Base-by-base conservation (phyloP, 2,888 invertebrate species). In the Ethmia dodecea region DNA sequence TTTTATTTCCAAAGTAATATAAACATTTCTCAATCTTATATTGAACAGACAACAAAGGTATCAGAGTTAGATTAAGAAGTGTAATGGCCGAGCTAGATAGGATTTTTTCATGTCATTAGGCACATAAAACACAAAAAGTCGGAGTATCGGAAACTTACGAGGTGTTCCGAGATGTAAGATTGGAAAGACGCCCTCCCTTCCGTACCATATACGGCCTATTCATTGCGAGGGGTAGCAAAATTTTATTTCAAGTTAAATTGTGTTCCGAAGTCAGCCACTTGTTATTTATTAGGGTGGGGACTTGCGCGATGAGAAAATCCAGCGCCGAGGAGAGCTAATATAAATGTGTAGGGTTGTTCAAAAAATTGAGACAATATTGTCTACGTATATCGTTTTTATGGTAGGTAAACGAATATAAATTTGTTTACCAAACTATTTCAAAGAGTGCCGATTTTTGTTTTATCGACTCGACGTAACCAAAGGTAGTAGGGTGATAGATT, bases 191-290 rank as follows among this genome's bases (percentile, higher is more conserved):
- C 70, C 64, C 61, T 63, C 69, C 60, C 59, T 74, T 76, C 71
- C 71, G 62, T 62, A 49, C 65, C 77, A 73, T 81, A 76, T 77
- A 76, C 70, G 57, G 53, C 61, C 65, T 62, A 73, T 76, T 73
- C 72, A 68, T 63, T 61, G 70, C 54, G 68, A 59, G 61, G 76
- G 80, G 74, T 72, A 74, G 63, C 73, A 71, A 76, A 79, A 80
- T 80, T 81, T 81, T 81, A 81, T 83, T 83, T 77, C 71, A 73
- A 80, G 72, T 83, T 78, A 81, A 83, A 84, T 83, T 78, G 79
- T 78, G 74, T 79, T 81, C 62, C 60, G 70, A 62, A 71, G 68
- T 73, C 70, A 66, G 67, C 64, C 69, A 70, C 68, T 72, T 74
- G 66, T 77, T 74, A 76, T 74, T 75, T 73, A 71, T 74, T 61